Percentiles rank a stretch among this genome's conserved stretches.
phyloP scores from a whole-genome alignment of 2,113 vertebrate species.

The Poicephalus meyeri region DNA sequence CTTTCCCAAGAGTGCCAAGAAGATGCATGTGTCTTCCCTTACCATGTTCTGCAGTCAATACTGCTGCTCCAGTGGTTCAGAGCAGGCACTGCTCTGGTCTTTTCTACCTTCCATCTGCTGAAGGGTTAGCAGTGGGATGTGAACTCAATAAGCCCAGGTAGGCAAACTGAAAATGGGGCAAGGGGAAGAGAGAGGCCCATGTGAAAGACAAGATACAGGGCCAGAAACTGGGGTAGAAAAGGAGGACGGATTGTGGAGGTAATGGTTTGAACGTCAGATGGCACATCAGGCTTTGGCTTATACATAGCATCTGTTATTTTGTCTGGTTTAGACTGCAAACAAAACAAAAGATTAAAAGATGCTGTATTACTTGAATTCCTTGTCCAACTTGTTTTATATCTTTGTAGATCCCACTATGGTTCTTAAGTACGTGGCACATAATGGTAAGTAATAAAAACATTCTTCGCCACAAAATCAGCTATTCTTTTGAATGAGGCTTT shows the following conservation, averaged over 20 bases:
- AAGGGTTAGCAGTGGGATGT: not conserved
- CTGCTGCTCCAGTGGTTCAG: not conserved
- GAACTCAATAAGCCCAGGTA: not conserved
- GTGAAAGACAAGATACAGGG: not conserved
- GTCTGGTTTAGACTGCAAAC: not conserved
- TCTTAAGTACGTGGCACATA: not conserved
- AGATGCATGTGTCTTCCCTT: not conserved
- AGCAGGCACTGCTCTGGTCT: not conserved
- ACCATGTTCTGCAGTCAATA: not conserved
- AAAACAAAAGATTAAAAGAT: constrained; percentile 1
- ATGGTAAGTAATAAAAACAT: not conserved
- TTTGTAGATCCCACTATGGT: not conserved
- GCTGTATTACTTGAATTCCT: not conserved
- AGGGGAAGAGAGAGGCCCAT: not conserved
- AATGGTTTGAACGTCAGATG: not conserved
- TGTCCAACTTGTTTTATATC: not conserved
- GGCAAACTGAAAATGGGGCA: not conserved
- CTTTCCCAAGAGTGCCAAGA: not conserved
- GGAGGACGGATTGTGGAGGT: not conserved
- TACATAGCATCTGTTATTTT: not conserved
- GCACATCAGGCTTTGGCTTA: not conserved
- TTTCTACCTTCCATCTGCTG: not conserved
- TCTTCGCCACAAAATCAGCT: not conserved
- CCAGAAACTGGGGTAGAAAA: not conserved
- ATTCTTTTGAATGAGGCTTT: not conserved